A percentile compares a stretch with the other conserved stretches of the same genome.
phyloP scores from a whole-genome alignment of 1,140 invertebrate genomes.

The Panagrolaimus sp. region DNA sequence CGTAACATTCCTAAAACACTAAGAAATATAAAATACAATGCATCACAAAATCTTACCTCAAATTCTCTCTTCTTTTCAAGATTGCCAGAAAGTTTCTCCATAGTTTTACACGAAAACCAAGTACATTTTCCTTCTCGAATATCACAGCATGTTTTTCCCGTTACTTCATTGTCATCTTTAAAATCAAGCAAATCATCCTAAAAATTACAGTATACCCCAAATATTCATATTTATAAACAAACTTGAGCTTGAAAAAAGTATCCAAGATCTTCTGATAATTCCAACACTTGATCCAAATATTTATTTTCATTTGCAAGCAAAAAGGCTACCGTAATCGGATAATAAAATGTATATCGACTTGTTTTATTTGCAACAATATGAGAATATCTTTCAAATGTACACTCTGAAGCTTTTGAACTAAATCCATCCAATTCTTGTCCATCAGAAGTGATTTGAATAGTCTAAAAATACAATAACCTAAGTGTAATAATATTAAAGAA shows the following conservation, averaged over 20 bases:
- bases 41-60: not conserved
- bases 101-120: constrained; percentile 81
- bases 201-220: not conserved
- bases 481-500: not conserved
- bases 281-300: constrained; percentile 63
- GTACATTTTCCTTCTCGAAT: constrained; percentile 89
- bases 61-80: not conserved
- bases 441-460: not conserved
- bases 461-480: not conserved
- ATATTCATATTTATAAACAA: not conserved
- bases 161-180: constrained; percentile 76
- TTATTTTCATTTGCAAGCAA: constrained; percentile 65
- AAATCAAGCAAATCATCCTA: constrained; percentile 89
- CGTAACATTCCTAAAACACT: constrained; percentile 1
- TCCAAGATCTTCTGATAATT: constrained; percentile 86
- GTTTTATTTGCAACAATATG: constrained; percentile 89
- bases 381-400: constrained; percentile 67
- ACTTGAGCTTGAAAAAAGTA: constrained; percentile 78
- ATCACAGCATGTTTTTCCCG: constrained; percentile 81
- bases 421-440: constrained; percentile 13
- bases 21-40: not conserved
- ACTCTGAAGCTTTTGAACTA: not conserved
- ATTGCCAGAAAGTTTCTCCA: constrained; percentile 63
- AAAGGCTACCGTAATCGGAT: constrained; percentile 80
- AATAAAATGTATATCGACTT: constrained; percentile 83